Base-by-base conservation (phyloP, 2,888 invertebrate species). In the Hoplodrina blanda region DNA sequence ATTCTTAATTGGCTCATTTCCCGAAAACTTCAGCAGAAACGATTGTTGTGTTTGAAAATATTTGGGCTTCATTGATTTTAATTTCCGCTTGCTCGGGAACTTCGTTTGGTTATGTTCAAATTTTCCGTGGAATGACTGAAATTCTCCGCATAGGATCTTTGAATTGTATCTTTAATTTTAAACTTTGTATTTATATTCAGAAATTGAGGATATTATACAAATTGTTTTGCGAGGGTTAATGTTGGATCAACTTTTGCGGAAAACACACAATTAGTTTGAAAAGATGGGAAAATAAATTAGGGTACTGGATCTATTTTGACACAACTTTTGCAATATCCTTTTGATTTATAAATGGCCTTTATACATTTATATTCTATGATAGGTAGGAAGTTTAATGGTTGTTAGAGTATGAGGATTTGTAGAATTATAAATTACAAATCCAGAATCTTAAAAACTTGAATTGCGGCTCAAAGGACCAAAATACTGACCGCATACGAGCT, bases 31-130 rank as follows among this genome's bases (percentile, higher is more conserved):
- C 52, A 65, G 53, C 69, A 46, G 53, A 60, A 54, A 77, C 59
- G 62, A 67, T 69, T 68, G 73, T 73, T 80, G 37, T 56, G 57
- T 64, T 68, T 70, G 67, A 74, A 78, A 78, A 71, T 69, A 71
- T 81, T 71, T 71, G 52, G 30, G 54, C 37, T 62, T 20, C 50
- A 70, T 63, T 69, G 71, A 81, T 81, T 75, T 81, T 70, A 81
- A 81, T 78, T 80, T 64, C 71, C 53, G 41, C 56, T 56, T 57
- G 19, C 62, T 67, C 33, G 41, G n/a, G 55, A 70, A 69, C 37
- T 71, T 55, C 19, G 55, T 76, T 72, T 33, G 61, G 25, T 79
- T 77, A 57, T 67, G 59, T 66, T 69, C 33, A 52, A 57, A 75
- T 66, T 68, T 67, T 55, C 54, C 20, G 15, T 44, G 56, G 19